Evolutionary conservation across 30 jellyfish, hydroid and myxozoan genomes (phyloP).

Genomic region (Cassiopea andromeda): DNA sequence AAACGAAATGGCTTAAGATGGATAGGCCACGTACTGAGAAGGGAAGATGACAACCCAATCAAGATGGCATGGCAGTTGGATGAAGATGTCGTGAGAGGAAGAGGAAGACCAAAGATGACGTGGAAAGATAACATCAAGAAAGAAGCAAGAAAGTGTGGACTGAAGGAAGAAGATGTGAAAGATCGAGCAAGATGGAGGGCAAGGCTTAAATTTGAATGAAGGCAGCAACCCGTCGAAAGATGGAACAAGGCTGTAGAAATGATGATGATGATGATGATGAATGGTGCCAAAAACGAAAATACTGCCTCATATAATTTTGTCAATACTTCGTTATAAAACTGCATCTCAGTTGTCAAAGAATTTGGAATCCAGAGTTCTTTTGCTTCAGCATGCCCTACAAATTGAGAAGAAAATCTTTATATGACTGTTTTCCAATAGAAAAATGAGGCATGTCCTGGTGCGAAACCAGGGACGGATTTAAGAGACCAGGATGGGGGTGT

Average conservation of each 20-base stretch:
- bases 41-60: constrained; percentile 1
- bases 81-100: background rate
- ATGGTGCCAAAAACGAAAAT: too few species aligned
- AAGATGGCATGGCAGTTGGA: constrained; percentile 7
- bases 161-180: background rate
- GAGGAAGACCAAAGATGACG: constrained; percentile 18
- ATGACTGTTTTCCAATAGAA: too few species aligned
- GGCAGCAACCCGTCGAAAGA: constrained; percentile 14
- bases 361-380: too few species aligned
- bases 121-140: constrained; percentile 11
- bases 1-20: background rate
- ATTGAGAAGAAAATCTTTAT: too few species aligned
- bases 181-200: constrained; percentile 1
- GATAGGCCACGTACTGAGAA: constrained; percentile 8
- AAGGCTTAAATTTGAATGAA: background rate
- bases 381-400: too few species aligned
- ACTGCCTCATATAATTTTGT: too few species aligned
- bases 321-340: too few species aligned
- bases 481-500: too few species aligned
- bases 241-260: constrained; percentile 9
- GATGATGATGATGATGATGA: constrained; percentile 31
- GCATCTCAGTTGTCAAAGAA: too few species aligned
- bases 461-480: too few species aligned
- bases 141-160: background rate
- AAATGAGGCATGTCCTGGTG: too few species aligned